Evolutionary conservation across 2,113 vertebrate species (phyloP), one percentile per base, ranked within the genome.

Genomic region (Siphamia tubifer): DNA sequence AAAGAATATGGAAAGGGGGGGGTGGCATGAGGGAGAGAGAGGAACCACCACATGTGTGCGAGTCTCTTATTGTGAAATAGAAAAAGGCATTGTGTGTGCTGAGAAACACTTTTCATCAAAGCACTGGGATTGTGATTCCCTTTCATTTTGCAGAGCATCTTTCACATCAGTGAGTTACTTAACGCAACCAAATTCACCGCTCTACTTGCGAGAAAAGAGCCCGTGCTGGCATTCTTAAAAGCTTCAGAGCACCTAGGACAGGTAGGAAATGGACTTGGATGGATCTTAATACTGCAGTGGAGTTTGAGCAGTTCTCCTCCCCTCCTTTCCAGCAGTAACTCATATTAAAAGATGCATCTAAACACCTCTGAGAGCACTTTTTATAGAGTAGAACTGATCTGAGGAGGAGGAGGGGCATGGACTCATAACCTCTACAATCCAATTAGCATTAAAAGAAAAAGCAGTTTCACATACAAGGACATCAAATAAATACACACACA

Each of bases 141-240:
- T 60, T 77, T 74, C 39, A 68, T 16, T 82, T 63, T 24, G 1
- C 12, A 6, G 62, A 51, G 36, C 8, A 48, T 74, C 67, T 60
- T 32, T 57, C 63, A 62, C 58, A 80, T 77, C 63, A 68, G 24
- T 60, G 20, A 16, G 66, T 36, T 56, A 32, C 80, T 77, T 56
- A 16, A 66, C 76, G 48, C 17, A 30, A 25, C 56, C 23, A 49
- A 55, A 44, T 24, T 28, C 58, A 75, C 19, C 44, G 3, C 34
- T 34, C 53, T 38, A 55, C 13, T 42, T 19, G 17, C 4, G 1
- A 53, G 43, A 71, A 23, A 44, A 21, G 32, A 55, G 21, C 39
- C 57, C 8, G 31, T 43, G 32, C 34, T 49, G 40, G 23, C 42
- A 61, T 80, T 53, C 24, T 56, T n/a, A 55, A 61, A 75, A 57